phyloP scores from a whole-genome alignment of 2,797 vertebrate genomes.

The Buphagus erythrorhynchus region DNA sequence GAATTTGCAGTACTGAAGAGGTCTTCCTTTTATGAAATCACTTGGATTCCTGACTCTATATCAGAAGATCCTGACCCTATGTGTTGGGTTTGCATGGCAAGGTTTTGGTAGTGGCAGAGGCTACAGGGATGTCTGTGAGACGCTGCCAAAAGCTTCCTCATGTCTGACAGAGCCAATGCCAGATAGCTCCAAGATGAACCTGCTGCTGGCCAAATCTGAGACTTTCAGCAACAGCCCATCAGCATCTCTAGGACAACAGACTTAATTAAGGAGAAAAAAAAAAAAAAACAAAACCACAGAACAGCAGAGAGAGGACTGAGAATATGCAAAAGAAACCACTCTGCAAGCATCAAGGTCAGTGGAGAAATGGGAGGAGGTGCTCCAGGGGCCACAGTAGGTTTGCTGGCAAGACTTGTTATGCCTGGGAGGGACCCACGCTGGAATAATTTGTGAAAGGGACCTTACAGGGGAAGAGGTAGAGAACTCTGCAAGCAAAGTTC shows the following conservation, averaged over 20 bases:
- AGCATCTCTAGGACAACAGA: not conserved
- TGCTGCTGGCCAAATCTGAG: not conserved
- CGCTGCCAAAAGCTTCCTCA: not conserved
- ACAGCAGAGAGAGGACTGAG: not conserved
- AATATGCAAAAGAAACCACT: not conserved
- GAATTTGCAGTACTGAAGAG: not conserved
- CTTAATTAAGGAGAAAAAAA: not conserved
- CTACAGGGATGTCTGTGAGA: not conserved
- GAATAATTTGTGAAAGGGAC: not conserved
- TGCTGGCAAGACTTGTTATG: not conserved
- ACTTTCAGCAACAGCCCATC: not conserved
- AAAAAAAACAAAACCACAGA: not conserved
- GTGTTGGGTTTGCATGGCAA: not conserved
- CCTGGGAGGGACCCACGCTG: fast-evolving
- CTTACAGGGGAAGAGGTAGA: not conserved
- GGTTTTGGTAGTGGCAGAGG: not conserved
- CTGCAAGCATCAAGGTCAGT: not conserved
- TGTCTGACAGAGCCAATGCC: fast-evolving
- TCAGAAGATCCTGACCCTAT: not conserved
- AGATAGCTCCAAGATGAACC: not conserved
- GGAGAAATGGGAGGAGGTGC: not conserved
- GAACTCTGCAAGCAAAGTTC: not conserved
- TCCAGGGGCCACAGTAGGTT: not conserved
- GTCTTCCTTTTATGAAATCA: not conserved
- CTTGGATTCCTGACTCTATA: not conserved